These are phyloP conservation scores for Coboldia fuscipes DNA, from an alignment of 1,140 invertebrate species.

Conservation along the genomic window DNA sequence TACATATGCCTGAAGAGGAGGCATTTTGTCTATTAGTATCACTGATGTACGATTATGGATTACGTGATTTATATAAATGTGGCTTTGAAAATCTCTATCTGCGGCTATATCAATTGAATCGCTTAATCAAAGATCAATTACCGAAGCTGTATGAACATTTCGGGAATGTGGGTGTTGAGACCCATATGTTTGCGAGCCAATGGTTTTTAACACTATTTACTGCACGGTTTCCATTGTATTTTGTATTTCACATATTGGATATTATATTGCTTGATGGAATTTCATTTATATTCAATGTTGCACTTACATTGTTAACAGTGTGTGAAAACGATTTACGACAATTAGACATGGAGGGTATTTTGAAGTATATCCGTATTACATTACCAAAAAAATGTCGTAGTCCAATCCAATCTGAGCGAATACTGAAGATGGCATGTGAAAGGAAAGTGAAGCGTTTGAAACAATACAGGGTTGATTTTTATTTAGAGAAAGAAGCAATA, in stretches of 20 bases:
- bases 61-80: constrained; percentile 88
- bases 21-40: constrained; percentile 92
- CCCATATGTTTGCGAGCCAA: constrained; percentile 98
- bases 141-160: constrained; percentile 83
- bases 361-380: constrained; percentile 84
- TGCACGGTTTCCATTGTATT: constrained; percentile 89
- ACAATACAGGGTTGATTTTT: constrained; percentile 91
- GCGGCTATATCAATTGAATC: constrained; percentile 88
- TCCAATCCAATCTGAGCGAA: constrained; percentile 66
- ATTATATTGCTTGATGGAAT: constrained; percentile 87
- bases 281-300: constrained; percentile 90
- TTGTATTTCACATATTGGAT: constrained; percentile 95
- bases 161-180: constrained; percentile 73
- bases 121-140: constrained; percentile 70
- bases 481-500: constrained; percentile 60
- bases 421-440: constrained; percentile 76
- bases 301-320: constrained; percentile 76
- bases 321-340: constrained; percentile 84
- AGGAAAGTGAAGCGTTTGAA: constrained; percentile 86
- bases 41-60: constrained; percentile 91
- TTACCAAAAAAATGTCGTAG: constrained; percentile 89
- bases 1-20: constrained; percentile 99
- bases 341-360: constrained; percentile 91
- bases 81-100: constrained; percentile 92
- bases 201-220: constrained; percentile 99